Evolutionary conservation across 2,797 vertebrate species (phyloP), one percentile per base, ranked within the genome.

Genomic region (Acropternis orthonyx): DNA sequence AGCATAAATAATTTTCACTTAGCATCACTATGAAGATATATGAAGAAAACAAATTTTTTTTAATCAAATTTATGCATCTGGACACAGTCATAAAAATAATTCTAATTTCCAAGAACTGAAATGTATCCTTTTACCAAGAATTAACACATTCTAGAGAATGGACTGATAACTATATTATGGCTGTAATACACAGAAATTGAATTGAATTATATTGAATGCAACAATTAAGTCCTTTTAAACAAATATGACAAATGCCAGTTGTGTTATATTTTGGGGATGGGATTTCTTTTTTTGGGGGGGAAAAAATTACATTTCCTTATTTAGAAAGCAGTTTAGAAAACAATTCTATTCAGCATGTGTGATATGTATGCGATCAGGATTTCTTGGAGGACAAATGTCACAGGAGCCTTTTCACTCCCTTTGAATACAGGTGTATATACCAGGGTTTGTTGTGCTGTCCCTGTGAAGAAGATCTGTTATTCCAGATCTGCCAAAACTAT

Each of bases 1-100:
- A 88, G 58, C 54, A 55, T 59, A 93, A 84, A 65, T 69, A n/a
- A 73, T 34, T 86, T 94, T 95, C 20, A 65, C 76, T 88, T 86
- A 88, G 12, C 23, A 87, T 83, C 32, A 30, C 37, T 83, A 81
- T 0, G 1, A 32, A 89, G 62, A 24, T 71, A 41, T 43, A 65
- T 37, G 39, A 63, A 75, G 46, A 92, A 93, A 67, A 65, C 1
- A 6, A 6, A 55, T 21, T 12, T 51, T 88, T 85, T 87, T 32
- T 19, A 44, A 82, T 76, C 24, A 10, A 56, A 16, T 76, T 36
- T 83, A 65, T 9, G 14, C 2, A 52, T 83, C 15, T 41, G 76
- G 56, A 72, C 22, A 63, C 14, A 32, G 27, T 43, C 39, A 63
- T 73, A 62, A 95, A 85, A 92, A 73, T 52, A 49, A 79, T 49